phyloP scores from a whole-genome alignment of 2,888 invertebrate genomes.

The Acronicta leporina region DNA sequence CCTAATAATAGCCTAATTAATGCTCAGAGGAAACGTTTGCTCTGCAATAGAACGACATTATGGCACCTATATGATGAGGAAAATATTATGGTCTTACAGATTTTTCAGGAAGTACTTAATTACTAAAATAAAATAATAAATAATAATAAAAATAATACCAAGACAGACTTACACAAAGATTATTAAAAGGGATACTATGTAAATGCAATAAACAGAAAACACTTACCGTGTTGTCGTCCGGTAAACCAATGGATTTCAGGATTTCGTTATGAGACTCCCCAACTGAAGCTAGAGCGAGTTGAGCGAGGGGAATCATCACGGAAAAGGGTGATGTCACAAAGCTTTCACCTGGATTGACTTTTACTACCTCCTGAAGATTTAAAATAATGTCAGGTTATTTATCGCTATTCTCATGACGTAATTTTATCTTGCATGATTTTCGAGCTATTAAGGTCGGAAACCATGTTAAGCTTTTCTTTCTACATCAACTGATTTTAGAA shows the following conservation, averaged over 20 bases:
- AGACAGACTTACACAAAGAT: background rate
- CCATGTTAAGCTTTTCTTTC: background rate
- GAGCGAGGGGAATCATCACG: constrained; percentile 77
- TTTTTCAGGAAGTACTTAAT: too few species aligned
- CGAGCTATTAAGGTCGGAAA: background rate
- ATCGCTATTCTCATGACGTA: too few species aligned
- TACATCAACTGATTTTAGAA: too few species aligned
- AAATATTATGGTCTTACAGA: too few species aligned
- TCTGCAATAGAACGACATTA: too few species aligned
- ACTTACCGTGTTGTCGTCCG: constrained; percentile 70
- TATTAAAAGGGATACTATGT: too few species aligned
- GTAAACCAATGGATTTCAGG: constrained; percentile 69
- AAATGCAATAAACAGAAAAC: background rate
- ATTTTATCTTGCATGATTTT: too few species aligned
- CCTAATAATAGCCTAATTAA: too few species aligned
- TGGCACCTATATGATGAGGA: too few species aligned
- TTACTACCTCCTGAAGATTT: constrained; percentile 69
- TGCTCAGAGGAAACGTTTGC: too few species aligned
- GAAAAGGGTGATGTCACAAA: constrained; percentile 84
- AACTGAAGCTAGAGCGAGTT: constrained; percentile 73
- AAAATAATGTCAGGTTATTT: background rate
- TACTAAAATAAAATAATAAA: too few species aligned
- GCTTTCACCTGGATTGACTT: constrained; percentile 66
- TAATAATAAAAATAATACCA: too few species aligned
- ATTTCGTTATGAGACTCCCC: constrained; percentile 78